Percentiles rank a stretch among this genome's conserved stretches.
phyloP scores from a whole-genome alignment of 2,113 vertebrate species.

The Eira barbara region DNA sequence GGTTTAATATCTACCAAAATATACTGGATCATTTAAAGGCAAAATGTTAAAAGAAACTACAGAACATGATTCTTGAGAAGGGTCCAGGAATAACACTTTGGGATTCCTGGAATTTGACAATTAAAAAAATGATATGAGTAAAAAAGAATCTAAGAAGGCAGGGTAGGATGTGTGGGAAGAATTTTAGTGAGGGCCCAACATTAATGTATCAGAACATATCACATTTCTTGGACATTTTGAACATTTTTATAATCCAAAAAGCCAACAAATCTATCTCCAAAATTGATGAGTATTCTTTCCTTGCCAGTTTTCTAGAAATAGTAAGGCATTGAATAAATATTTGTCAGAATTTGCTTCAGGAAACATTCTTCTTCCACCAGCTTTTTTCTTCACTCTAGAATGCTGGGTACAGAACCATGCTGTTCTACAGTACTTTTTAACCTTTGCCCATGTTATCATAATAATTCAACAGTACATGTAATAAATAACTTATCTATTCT shows the following conservation, averaged over 20 bases:
- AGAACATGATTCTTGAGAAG: not conserved
- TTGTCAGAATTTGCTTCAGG: not conserved
- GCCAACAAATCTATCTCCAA: not conserved
- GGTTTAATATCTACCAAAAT: not conserved
- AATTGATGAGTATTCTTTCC: not conserved
- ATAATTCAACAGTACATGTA: not conserved
- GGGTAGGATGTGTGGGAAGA: not conserved
- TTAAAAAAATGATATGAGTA: not conserved
- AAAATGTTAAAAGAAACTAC: not conserved
- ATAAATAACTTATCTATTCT: not conserved
- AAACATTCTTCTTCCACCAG: not conserved
- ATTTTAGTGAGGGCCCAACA: not conserved
- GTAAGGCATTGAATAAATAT: not conserved
- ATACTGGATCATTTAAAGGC: not conserved
- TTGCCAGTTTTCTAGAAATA: not conserved
- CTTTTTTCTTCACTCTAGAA: not conserved
- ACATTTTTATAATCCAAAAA: not conserved
- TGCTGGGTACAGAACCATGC: not conserved
- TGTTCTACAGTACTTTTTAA: not conserved
- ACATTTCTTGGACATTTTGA: not conserved
- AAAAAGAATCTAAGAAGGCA: not conserved
- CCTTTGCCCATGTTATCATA: not conserved
- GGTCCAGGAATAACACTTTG: not conserved
- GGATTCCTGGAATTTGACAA: not conserved
- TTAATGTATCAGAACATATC: not conserved